Evolutionary conservation across 2,113 vertebrate genomes (phyloP).

Genomic region (Hydrolagus affinis): DNA sequence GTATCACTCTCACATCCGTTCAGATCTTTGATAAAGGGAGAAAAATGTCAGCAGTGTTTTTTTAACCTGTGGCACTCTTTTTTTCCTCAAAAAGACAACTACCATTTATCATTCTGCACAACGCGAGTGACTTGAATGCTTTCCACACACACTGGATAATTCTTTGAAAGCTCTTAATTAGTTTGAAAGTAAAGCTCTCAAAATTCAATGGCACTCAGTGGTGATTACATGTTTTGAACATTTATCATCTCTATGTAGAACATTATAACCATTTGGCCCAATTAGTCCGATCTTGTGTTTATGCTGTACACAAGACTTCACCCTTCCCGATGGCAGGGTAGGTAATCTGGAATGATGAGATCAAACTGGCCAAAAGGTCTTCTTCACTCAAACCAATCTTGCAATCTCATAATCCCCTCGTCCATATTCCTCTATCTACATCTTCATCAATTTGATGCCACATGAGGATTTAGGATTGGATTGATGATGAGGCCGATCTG

Average conservation of each 20-base stretch:
- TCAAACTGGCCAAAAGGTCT: too few species aligned
- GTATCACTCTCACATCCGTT: background rate
- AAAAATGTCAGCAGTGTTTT: background rate
- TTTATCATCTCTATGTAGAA: background rate
- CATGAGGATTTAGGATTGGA: too few species aligned
- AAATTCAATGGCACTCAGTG: background rate
- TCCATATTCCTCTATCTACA: too few species aligned
- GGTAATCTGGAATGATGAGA: too few species aligned
- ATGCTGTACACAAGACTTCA: too few species aligned
- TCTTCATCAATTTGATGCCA: too few species aligned
- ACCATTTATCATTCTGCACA: constrained; percentile 2
- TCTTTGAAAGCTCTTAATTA: background rate
- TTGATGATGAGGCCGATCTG: too few species aligned
- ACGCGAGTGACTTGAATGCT: background rate
- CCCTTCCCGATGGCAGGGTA: too few species aligned
- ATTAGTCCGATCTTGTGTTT: too few species aligned
- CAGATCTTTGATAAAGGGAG: background rate
- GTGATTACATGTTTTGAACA: background rate
- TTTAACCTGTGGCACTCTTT: background rate
- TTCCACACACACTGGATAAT: background rate
- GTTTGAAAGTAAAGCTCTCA: background rate
- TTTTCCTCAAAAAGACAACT: background rate
- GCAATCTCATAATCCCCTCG: too few species aligned
- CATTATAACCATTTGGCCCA: too few species aligned
- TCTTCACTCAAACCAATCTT: too few species aligned